A percentile compares a stretch with the other conserved stretches of the same genome.
These are phyloP conservation scores for Cyclopterus lumpus DNA, from an alignment of 2,797 vertebrate genomes.

Conservation along the genomic window DNA sequence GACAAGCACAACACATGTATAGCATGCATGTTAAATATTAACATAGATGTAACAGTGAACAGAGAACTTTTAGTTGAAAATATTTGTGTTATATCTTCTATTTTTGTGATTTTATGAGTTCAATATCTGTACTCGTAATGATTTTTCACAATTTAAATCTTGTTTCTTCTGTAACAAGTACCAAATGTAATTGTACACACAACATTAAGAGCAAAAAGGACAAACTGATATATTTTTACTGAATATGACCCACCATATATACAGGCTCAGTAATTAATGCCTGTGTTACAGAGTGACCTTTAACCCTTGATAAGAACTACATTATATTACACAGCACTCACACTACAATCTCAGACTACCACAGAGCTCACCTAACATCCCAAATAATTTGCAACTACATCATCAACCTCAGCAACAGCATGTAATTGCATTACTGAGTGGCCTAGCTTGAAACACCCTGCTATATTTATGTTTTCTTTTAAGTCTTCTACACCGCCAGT, in stretches of 20 bases:
- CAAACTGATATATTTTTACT: neutral
- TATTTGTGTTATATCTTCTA: neutral
- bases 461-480: neutral
- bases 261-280: conserved; percentile 20
- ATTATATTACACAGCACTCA: conserved; percentile 23
- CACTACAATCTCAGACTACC: conserved; percentile 41
- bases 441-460: conserved; percentile 4
- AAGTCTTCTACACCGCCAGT: neutral
- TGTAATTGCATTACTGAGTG: conserved; percentile 6
- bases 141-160: neutral
- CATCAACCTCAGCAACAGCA: conserved; percentile 34
- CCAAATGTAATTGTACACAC: neutral
- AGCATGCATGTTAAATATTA: neutral
- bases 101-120: neutral
- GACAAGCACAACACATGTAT: neutral
- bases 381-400: conserved; percentile 38
- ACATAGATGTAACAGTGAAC: neutral
- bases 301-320: conserved; percentile 10
- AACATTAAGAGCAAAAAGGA: neutral
- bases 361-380: conserved; percentile 11
- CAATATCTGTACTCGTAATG: neutral
- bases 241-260: neutral
- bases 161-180: neutral
- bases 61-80: neutral
- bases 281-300: neutral